Percentiles rank a stretch among this genome's conserved stretches.
These are phyloP conservation scores for Adineta ricciae DNA, from an alignment of 2,888 invertebrate species.

Conservation along the genomic window DNA sequence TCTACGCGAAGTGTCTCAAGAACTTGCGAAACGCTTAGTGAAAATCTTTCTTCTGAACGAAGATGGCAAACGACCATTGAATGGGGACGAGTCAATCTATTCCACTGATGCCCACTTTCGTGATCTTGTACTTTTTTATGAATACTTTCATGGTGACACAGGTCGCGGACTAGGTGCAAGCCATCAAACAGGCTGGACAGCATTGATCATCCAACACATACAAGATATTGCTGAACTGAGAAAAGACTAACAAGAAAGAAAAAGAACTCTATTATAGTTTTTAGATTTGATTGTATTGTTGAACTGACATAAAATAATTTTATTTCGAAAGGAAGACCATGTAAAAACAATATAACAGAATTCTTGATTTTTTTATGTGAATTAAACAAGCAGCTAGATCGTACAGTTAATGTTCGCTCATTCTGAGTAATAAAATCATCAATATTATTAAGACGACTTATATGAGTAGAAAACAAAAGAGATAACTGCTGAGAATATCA, in stretches of 20 bases:
- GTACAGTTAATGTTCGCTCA: no score
- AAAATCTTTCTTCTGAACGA: neutral
- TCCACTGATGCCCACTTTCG: constrained; percentile 40
- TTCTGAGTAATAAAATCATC: no score
- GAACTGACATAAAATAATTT: no score
- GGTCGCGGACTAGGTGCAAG: constrained; percentile 50
- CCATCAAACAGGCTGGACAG: constrained; percentile 49
- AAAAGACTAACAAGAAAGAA: neutral
- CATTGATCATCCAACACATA: constrained; percentile 39
- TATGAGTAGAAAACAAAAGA: no score
- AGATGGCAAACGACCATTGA: neutral
- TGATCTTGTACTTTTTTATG: constrained; percentile 47
- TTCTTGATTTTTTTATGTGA: no score
- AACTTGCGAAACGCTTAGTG: constrained; percentile 29
- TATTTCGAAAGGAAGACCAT: no score
- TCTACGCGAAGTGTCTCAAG: constrained; percentile 42
- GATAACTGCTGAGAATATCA: no score
- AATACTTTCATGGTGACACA: constrained; percentile 48
- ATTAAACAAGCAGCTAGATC: no score
- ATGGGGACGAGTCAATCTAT: neutral
- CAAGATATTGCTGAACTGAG: neutral
- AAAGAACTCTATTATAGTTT: no score
- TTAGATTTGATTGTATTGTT: no score
- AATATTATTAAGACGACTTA: no score
- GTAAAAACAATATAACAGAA: no score